Base-by-base conservation (phyloP, 2,113 vertebrate genomes). In the Xenus cinereus region DNA sequence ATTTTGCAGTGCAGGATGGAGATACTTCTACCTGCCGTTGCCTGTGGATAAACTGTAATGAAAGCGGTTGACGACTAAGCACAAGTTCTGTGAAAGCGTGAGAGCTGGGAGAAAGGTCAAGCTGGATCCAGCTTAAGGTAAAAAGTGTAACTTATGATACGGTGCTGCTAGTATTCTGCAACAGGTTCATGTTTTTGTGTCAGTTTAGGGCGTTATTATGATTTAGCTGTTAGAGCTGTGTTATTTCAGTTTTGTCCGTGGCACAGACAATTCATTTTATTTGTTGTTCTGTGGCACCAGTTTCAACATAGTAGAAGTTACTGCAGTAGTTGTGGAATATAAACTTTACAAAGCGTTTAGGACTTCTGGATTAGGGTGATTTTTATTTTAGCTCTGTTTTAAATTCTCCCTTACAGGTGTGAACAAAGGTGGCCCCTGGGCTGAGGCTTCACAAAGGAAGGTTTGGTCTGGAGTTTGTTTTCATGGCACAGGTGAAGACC, bases 321-420 rank as follows among this genome's bases (percentile, higher is more conserved):
- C 13, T 14, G 22, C 10, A 2, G 43, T 63, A 32, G 24, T 32
- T 85, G 14, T 46, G 45, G 35, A 28, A 7, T 28, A 15, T 19
- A 20, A 82, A 63, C 43, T 82, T 53, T 2, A 0, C 18, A 2
- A 6, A 62, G 4, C 0, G 0, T 50, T 76, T 69, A 50, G 50
- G 62, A 22, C 12, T 62, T 30, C 4, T 23, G 74, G 22, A 19
- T 35, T 11, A 50, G 43, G 62, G 2, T 7, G 28, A 27, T 27
- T 45, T 71, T 64, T 30, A 12, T 59, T 51, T 67, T 20, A 84
- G 53, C 77, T 90, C 17, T 93, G 13, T 66, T 57, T 33, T 5
- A 85, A 92, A 18, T 89, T 94, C 60, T 83, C 16, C 20, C 71
- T 83, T 72, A 51, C 95, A 96, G 90, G 33, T 78, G 41, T 33